Evolutionary conservation across 2,888 invertebrate species (phyloP), one percentile per base, ranked within the genome.

Genomic region (Cosmorhoe ocellata): DNA sequence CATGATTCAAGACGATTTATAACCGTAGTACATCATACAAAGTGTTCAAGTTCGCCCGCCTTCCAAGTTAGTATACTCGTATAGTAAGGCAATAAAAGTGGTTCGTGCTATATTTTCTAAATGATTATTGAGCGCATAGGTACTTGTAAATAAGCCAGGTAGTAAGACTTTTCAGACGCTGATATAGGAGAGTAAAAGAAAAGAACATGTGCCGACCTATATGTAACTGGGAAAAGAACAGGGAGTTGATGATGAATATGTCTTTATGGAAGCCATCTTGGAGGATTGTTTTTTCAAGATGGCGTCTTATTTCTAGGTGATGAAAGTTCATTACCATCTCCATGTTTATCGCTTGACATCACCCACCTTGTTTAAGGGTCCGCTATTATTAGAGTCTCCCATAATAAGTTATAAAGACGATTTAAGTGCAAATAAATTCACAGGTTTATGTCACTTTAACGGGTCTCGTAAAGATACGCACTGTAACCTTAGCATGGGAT

Each of bases 1-100:
- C 42, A 49, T 52, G 45, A 51, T 48, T 51, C 45, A 53, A 45
- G 30, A 49, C 44, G 47, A 59, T 61, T 59, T 59, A 61, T 61
- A 32, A 53, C 30, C 18, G 52, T 31, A 55, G 44, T 61, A 61
- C 38, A 54, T 61, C 59, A 59, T 43, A 54, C 43, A 37, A 56
- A 58, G 52, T 55, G 45, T 51, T 31, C 43, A 41, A 40, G 49
- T 43, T 43, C n/a, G n/a, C 43, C 42, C 57, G 46, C 51, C 55
- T 37, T 48, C 43, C 9, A 49, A 33, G 38, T 51, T 45, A 45
- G 26, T n/a, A 4, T 34, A 30, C 5, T 24, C 5, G 7, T 14
- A 28, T 18, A 14, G 32, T 14, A 18, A 39, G n/a, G 27, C 13
- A 13, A 32, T 45, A 26, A 45, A 26, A 33, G n/a, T 14, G 31